Evolutionary conservation across 2,113 vertebrate genomes (phyloP), one percentile per base, ranked within the genome.

Genomic region (Podilymbus podiceps): DNA sequence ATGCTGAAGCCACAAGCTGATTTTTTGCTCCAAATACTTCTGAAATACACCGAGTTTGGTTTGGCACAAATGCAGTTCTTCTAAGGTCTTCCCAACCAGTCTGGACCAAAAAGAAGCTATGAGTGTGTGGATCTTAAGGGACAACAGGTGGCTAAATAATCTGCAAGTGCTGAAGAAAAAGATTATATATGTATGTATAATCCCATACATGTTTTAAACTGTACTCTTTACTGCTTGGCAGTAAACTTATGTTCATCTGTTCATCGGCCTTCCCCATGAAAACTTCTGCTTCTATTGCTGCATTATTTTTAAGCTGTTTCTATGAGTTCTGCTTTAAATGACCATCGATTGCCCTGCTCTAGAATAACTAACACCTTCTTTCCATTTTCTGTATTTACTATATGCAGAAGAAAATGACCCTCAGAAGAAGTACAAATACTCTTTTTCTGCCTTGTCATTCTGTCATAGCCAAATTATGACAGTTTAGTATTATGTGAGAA

Each of bases 1-100:
- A 56, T 55, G 0, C 0, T 8, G 15, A n/a, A 75, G 33, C 8
- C 5, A 1, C 31, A 42, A 59, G n/a, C 12, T 1, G 5, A n/a
- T 16, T 59, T 72, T 30, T 50, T 1, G 2, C 38, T 67, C 67
- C 60, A 27, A 2, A 56, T 59, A 5, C 56, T 71, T 50, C 63
- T 14, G 33, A 73, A 10, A 80, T 8, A 40, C 0, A 0, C 27
- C 0, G 2, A 44, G 30, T 19, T 72, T 0, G 0, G 23, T 73
- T 59, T 40, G 33, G 58, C 68, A 35, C 28, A 56, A 13, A 33
- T 0, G 2, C 18, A 0, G 0, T 28, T 64, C 4, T 5, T 35
- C 38, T 53, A 35, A 94, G 68, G 59, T 73, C 63, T 62, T 84
- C 50, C 67, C 1, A 5, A 27, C 14, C 16, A 25, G 44, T 11